These are phyloP conservation scores for Alligator sinensis DNA, from an alignment of 2,113 vertebrate genomes.

Conservation along the genomic window DNA sequence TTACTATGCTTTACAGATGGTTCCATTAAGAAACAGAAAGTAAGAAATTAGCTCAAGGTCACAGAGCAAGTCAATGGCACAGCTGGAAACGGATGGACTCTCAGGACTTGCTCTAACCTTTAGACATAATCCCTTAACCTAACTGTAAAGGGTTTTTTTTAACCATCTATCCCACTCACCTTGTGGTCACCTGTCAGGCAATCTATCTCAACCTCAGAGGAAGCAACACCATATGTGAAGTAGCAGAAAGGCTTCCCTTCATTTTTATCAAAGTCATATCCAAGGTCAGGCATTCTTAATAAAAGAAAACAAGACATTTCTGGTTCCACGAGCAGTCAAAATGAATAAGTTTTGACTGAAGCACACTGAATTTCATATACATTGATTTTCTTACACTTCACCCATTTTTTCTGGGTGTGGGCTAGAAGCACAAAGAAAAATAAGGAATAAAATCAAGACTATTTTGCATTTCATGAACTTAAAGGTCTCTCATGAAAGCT, in stretches of 20 bases:
- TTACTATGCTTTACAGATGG: neutral
- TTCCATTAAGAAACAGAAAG: conserved; percentile 36
- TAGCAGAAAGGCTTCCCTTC: conserved; percentile 89
- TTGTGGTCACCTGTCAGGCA: conserved; percentile 95
- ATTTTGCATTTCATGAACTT: neutral
- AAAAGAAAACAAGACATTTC: conserved; percentile 4
- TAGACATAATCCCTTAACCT: neutral
- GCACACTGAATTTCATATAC: neutral
- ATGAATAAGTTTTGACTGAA: neutral
- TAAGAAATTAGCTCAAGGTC: conserved; percentile 60
- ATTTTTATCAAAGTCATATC: conserved; percentile 89
- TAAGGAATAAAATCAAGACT: neutral
- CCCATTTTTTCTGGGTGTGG: neutral
- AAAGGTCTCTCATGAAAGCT: neutral
- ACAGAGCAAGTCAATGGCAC: conserved; percentile 47
- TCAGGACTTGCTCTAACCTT: conserved; percentile 8
- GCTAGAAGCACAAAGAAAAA: neutral
- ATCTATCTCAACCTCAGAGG: conserved; percentile 95
- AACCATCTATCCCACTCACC: conserved; percentile 77
- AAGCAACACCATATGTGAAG: conserved; percentile 90
- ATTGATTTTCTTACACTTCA: neutral
- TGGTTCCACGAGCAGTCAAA: neutral
- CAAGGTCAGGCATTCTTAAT: conserved; percentile 87
- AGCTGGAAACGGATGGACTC: conserved; percentile 12
- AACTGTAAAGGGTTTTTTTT: neutral